Conservation (phyloP, 2,888 invertebrate species). For the Idaea aversata region DNA sequence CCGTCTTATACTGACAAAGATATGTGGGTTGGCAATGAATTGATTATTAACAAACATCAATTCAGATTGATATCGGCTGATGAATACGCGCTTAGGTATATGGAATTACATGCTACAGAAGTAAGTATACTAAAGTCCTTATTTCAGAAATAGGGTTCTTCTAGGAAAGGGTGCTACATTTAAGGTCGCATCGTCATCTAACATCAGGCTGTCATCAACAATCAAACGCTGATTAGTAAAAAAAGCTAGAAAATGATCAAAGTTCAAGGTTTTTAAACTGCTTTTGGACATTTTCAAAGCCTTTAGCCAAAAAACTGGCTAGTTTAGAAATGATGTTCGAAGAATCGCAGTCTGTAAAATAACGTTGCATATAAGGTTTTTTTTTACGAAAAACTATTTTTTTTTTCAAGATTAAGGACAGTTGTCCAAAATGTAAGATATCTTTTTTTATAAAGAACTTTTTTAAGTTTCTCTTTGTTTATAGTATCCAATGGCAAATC, state of each 20-base stretch:
- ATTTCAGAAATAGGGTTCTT: too few relatives aligned
- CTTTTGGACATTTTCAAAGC: background rate
- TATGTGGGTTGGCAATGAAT: conserved; percentile 90
- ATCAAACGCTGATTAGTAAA: too few relatives aligned
- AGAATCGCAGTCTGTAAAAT: too few relatives aligned
- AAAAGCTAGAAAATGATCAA: too few relatives aligned
- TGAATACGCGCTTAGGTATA: conserved; percentile 91
- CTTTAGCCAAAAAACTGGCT: background rate
- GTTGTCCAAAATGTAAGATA: background rate
- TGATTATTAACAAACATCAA: conserved; percentile 88
- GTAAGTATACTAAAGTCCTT: conserved; percentile 57
- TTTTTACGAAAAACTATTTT: too few relatives aligned
- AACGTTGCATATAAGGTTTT: too few relatives aligned
- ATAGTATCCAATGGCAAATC: conserved; percentile 88
- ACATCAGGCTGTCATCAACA: too few relatives aligned
- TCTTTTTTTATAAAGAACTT: background rate
- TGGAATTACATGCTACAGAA: conserved; percentile 89
- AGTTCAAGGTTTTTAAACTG: too few relatives aligned
- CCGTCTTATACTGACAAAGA: conserved; percentile 87
- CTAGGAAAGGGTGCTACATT: too few relatives aligned
- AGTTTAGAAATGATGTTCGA: background rate
- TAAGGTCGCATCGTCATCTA: too few relatives aligned
- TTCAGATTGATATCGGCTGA: conserved; percentile 91
- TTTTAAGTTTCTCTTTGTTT: conserved; percentile 21
- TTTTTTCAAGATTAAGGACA: too few relatives aligned